Evolutionary conservation across 2,888 invertebrate genomes (phyloP).

Genomic region (Cheiracanthium punctorium): DNA sequence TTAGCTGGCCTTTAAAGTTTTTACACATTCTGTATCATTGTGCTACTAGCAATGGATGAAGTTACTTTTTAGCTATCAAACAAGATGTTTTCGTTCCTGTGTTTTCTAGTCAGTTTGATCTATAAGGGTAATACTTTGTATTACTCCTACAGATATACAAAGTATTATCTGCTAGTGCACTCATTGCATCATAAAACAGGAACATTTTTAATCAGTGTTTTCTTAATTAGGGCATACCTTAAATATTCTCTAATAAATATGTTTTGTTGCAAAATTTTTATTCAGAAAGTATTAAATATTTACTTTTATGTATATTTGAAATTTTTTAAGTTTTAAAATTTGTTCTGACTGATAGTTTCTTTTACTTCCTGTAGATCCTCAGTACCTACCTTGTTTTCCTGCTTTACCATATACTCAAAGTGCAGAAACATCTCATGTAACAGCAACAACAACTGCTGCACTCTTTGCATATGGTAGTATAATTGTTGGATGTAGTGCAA

Average conservation of each 20-base stretch:
- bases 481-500: constrained; percentile 47
- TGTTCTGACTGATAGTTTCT: neutral
- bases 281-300: neutral
- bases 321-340: neutral
- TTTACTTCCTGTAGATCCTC: constrained; percentile 42
- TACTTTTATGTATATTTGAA: neutral
- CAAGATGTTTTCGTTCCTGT: too few species aligned
- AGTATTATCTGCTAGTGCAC: too few species aligned
- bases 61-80: too few species aligned
- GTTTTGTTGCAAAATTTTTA: neutral
- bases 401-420: constrained; percentile 54
- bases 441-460: constrained; percentile 43
- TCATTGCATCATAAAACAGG: neutral
- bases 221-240: neutral
- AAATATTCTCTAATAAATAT: neutral
- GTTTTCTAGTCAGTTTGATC: too few species aligned
- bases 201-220: neutral
- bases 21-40: too few species aligned
- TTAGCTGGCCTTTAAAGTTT: too few species aligned
- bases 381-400: constrained; percentile 59
- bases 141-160: too few species aligned
- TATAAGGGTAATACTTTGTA: too few species aligned
- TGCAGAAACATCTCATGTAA: constrained; percentile 41
- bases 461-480: constrained; percentile 63
- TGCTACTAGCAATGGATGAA: too few species aligned